Evolutionary conservation across 1,140 invertebrate species (phyloP), one percentile per base, ranked within the genome.

Genomic region (Drosophila bocki): DNA sequence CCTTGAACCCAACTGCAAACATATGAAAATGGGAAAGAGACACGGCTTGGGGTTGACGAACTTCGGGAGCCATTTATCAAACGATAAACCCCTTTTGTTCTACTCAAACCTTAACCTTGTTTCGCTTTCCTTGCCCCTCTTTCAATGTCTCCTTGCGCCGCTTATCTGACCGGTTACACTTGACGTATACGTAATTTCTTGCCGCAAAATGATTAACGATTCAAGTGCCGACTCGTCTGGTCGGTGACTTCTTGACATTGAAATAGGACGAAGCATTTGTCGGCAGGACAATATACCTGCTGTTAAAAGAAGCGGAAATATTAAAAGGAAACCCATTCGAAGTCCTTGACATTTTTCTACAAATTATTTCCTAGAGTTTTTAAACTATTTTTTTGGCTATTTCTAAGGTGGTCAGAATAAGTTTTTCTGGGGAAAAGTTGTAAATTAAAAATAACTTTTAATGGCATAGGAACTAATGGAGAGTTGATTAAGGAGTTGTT

Each of bases 131-230:
- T 29, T 15, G 12, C 61, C 33, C 5, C 22, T 11, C 45, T 4
- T 17, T 35, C n/a, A 0, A 3, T n/a, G 29, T 54, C 70, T 77
- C 32, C 41, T 47, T 41, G 54, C 12, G 57, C 37, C 78, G 82
- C 82, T 85, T 85, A 85, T 85, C 82, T 78, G 78, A 44, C 82
- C 82, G 82, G 69, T 63, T 75, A 85, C 82, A 85, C 82, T 77
- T 85, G 82, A 85, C 82, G 82, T 85, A 85, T 85, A 85, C 82
- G 82, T 81, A 85, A 85, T 85, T 85, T 85, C 78, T 39, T 42
- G 60, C 41, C 58, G 44, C 78, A 75, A 65, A 56, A 85, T 85
- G 82, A 85, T 85, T 78, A 85, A 85, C 82, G 82, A 85, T 70
- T 63, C 78, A 29, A 75, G 68, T 59, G 61, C 57, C 54, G 54